Evolutionary conservation across 2,797 vertebrate genomes (phyloP), one percentile per base, ranked within the genome.

Genomic region (Urosaurus nigricauda): DNA sequence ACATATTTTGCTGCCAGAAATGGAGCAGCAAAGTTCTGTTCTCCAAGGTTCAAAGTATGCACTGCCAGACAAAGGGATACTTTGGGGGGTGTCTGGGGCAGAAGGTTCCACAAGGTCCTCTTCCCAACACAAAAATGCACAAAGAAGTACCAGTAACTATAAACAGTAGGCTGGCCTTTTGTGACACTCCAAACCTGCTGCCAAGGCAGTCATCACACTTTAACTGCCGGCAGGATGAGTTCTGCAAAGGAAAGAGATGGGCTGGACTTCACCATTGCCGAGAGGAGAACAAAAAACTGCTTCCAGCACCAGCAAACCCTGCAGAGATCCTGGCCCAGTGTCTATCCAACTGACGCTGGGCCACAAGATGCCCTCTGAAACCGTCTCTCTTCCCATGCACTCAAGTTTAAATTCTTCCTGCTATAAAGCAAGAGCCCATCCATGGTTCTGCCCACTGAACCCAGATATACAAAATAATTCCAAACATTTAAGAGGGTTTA

Each of bases 401-500:
- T n/a, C 8, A 47, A 47, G 14, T 29, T 35, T 35, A 65, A 65
- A 77, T 56, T n/a, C 16, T 73, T 37, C 29, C 19, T 73, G 37
- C 19, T 4, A 60, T 3, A 29, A 40, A 75, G 35, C 32, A 75
- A 74, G 32, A 63, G n/a, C 37, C 37, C 37, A 3, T 7, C 13
- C 35, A 19, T 17, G 35, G 6, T 71, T 74, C 14, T 75, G 40
- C 32, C 32, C 24, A 75, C 9, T 53, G 29, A 40, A 37, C 29
- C 85, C 73, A 83, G 58, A 77, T 83, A 75, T 37, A 24, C 53
- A 40, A 74, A 83, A 65, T 37, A 32, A 29, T 51, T 88, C 21
- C 60, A 68, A 77, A 71, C 17, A 85, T 47, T 40, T 21, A 75
- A 60, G 63, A 47, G 40, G 21, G 40, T 21, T 83, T 83, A n/a